Base-by-base conservation (phyloP, 2,797 vertebrate species). In the Lophotriccus pileatus region DNA sequence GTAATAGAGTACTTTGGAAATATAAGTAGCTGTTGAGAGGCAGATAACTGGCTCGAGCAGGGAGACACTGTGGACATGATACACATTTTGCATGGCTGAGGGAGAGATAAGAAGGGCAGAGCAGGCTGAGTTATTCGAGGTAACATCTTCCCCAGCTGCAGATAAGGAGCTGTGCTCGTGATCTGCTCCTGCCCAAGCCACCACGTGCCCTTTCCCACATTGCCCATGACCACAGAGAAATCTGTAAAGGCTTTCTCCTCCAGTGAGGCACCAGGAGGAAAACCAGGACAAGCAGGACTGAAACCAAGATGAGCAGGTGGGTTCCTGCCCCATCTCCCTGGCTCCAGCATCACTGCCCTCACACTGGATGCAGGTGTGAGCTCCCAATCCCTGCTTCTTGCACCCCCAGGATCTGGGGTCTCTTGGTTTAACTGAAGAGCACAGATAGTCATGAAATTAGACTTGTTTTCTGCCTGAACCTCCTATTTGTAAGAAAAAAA, bases 21-120 rank as follows among this genome's bases (percentile, higher is more conserved):
- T 91, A n/a, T 56, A 92, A 86, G 84, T n/a, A 90, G 91, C 63
- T 93, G 89, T 50, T 91, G 83, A 94, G 74, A 96, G 77, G 32
- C 69, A 91, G 83, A 82, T 94, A 97, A 95, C 77, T 46, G 70
- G 60, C 78, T 91, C 77, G 60, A 93, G 77, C 91, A 93, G 41
- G 37, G 89, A 84, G 68, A 63, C 30, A 27, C 16, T 34, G 55
- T 12, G 43, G 47, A 86, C 6, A 2, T 82, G 83, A 81, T 86
- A 90, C 21, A 39, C 70, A 82, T 94, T 91, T 88, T 89, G 70
- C 60, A 76, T 49, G 56, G 82, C 62, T 22, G 50, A 85, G 64
- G 47, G 63, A 76, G 41, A 84, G 85, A 73, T 19, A 75, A 76
- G 59, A 63, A 90, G 89, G 73, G 52, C 47, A 37, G 69, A 62